These are phyloP conservation scores for Sebastes elongatus DNA, from an alignment of 2,797 vertebrate species.

Conservation along the genomic window DNA sequence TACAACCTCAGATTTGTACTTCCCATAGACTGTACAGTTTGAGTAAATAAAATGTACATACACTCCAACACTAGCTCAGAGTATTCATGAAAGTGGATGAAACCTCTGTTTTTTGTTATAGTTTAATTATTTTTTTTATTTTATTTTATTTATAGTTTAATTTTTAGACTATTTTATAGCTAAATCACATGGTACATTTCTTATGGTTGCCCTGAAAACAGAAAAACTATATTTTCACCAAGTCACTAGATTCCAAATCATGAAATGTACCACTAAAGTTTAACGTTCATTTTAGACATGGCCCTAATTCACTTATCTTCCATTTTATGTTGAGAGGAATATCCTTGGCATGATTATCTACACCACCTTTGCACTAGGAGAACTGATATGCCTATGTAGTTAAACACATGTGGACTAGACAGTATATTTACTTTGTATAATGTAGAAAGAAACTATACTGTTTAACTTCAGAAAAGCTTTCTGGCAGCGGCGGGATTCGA, in stretches of 20 bases:
- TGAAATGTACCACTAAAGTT: neutral
- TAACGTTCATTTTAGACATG: neutral
- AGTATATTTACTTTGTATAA: too few relatives aligned
- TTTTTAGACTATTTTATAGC: neutral
- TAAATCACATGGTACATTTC: neutral
- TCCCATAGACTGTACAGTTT: neutral
- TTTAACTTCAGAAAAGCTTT: neutral
- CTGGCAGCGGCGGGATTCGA: constrained; percentile 84
- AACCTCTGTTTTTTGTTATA: neutral
- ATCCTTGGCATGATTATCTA: neutral
- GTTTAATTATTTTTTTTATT: neutral
- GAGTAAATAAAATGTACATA: neutral
- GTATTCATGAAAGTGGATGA: neutral
- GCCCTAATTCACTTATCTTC: too few relatives aligned
- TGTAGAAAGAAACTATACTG: neutral
- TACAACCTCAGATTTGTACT: neutral
- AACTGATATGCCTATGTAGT: too few relatives aligned
- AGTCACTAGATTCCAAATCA: neutral
- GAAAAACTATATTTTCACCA: neutral
- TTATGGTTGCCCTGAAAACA: neutral
- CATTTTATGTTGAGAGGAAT: too few relatives aligned
- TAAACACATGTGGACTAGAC: too few relatives aligned
- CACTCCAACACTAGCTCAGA: neutral
- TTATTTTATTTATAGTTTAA: neutral
- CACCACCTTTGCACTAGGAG: neutral